Conservation (phyloP, 2,113 vertebrate species). For the Enhydra lutris region DNA sequence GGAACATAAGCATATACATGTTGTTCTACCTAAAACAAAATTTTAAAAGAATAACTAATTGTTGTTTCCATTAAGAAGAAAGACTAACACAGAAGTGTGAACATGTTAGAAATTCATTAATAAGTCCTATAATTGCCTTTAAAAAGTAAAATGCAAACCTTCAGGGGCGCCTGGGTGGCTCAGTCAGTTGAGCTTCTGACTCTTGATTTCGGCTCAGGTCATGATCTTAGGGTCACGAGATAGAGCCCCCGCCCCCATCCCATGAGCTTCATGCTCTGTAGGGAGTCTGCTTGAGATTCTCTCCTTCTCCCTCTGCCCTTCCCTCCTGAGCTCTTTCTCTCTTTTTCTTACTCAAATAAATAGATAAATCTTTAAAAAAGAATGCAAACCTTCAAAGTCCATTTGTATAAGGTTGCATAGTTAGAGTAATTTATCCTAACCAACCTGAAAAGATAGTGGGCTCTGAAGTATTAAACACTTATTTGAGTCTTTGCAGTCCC, state of each 20-base stretch:
- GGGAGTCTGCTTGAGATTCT: background rate
- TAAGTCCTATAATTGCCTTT: background rate
- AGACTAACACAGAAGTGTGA: background rate
- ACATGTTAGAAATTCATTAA: background rate
- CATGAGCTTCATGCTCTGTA: background rate
- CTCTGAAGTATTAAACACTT: background rate
- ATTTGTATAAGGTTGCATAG: background rate
- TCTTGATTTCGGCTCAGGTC: background rate
- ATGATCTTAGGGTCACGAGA: background rate
- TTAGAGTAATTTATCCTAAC: background rate
- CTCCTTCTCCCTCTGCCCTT: background rate
- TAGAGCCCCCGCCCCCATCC: fast-evolving
- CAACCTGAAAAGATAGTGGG: background rate
- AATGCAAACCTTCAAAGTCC: background rate
- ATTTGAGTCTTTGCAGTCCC: background rate
- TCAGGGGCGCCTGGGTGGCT: background rate
- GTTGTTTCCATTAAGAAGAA: background rate
- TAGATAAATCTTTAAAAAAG: background rate
- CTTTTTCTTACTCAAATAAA: background rate
- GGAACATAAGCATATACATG: background rate
- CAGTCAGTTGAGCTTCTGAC: background rate
- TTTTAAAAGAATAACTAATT: background rate
- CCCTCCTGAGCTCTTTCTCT: background rate
- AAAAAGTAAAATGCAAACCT: background rate
- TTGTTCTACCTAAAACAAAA: background rate